Conservation (phyloP, 2,113 vertebrate species). For the Zosterops japonicus region DNA sequence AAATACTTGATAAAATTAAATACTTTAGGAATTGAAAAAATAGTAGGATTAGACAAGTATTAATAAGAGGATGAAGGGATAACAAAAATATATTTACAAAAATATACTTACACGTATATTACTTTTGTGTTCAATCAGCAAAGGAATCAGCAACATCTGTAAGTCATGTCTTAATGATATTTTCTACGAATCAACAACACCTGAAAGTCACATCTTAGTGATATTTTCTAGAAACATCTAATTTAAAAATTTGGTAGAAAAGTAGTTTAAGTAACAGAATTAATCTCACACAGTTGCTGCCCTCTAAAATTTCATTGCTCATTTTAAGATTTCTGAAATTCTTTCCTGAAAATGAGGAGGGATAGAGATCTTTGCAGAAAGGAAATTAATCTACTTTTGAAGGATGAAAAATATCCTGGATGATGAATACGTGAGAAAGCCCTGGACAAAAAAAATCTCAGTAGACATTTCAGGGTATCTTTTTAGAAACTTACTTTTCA, state of each 20-base stretch:
- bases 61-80: not conserved
- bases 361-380: not conserved
- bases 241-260: not conserved
- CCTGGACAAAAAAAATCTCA: not conserved
- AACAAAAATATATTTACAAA: not conserved
- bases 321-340: not conserved
- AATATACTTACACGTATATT: not conserved
- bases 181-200: not conserved
- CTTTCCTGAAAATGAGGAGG: not conserved
- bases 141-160: not conserved
- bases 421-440: not conserved
- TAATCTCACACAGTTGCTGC: not conserved
- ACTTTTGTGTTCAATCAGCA: not conserved
- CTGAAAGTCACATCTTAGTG: not conserved
- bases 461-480: not conserved
- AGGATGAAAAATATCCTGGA: not conserved
- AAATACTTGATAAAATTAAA: not conserved
- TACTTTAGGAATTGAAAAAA: not conserved
- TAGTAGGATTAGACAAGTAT: not conserved
- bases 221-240: not conserved
- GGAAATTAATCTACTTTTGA: not conserved
- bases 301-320: not conserved
- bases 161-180: not conserved
- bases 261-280: fast-evolving
- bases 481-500: not conserved